Conservation (phyloP, 2,113 vertebrate genomes). For the Petromus typicus region DNA sequence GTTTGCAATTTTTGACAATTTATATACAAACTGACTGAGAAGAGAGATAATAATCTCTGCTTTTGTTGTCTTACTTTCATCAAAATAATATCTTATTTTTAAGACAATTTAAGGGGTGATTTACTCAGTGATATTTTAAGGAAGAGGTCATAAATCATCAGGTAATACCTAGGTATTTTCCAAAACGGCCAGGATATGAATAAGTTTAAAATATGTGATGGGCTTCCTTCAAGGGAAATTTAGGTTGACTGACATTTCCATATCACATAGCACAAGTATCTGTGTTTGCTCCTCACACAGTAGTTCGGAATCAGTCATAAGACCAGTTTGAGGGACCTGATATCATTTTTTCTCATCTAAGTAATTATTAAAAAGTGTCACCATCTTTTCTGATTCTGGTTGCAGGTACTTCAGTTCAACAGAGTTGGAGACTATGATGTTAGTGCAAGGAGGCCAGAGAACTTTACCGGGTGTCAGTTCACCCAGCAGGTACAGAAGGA, state of each 20-base stretch:
- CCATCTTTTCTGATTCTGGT: not conserved
- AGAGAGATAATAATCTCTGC: not conserved
- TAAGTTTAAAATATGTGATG: not conserved
- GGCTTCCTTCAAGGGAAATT: not conserved
- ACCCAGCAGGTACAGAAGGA: slow-evolving; percentile 57
- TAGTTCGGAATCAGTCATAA: too few relatives aligned
- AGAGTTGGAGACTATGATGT: not conserved
- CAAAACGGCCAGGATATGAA: not conserved
- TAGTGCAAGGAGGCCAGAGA: not conserved
- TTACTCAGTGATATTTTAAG: not conserved
- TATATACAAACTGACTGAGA: not conserved
- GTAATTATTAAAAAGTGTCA: not conserved
- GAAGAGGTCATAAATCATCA: not conserved
- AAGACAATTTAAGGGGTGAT: slow-evolving; percentile 10
- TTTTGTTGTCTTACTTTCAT: not conserved
- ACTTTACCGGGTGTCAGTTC: not conserved
- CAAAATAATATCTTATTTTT: not conserved
- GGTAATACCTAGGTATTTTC: not conserved
- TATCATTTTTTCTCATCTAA: not conserved
- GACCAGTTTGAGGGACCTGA: too few relatives aligned
- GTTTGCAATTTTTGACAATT: not conserved
- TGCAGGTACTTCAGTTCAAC: slow-evolving; percentile 75
- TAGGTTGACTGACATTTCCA: not conserved
- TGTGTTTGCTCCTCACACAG: not conserved
- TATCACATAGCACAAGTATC: not conserved